A percentile compares a stretch with the other conserved stretches of the same genome.
phyloP scores from a whole-genome alignment of 2,888 invertebrate species.

The Oxytorus armatus region DNA sequence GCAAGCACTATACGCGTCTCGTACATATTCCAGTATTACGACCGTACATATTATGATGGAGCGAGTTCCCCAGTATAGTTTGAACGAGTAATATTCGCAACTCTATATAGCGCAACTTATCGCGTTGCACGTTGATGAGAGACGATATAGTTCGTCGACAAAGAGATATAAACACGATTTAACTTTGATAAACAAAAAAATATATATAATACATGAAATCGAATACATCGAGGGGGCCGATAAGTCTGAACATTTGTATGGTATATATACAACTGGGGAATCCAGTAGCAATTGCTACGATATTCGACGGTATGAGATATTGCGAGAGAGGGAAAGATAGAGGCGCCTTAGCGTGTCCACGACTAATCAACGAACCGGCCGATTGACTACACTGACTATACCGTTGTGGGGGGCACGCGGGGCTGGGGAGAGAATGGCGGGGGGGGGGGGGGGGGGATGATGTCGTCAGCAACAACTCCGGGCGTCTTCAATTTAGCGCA shows the following conservation, averaged over 20 bases:
- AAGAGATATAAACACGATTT: slow-evolving; percentile 1
- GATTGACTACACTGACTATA: slow-evolving; percentile 73
- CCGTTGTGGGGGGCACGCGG: background rate
- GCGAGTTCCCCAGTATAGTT: slow-evolving; percentile 19
- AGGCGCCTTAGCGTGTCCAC: slow-evolving; percentile 68
- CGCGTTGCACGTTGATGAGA: background rate
- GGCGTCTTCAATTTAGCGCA: slow-evolving; percentile 79
- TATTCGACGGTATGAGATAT: slow-evolving; percentile 52
- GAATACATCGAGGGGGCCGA: background rate
- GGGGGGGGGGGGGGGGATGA: slow-evolving; percentile 56
- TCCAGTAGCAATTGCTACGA: slow-evolving; percentile 41
- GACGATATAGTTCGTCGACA: background rate
- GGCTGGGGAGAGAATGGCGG: slow-evolving; percentile 67
- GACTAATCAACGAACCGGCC: slow-evolving; percentile 80
- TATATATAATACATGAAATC: slow-evolving; percentile 13
- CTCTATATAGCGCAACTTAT: slow-evolving; percentile 5
- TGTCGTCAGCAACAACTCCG: slow-evolving; percentile 77
- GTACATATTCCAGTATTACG: slow-evolving; percentile 56
- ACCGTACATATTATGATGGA: slow-evolving; percentile 28
- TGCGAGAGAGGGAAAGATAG: slow-evolving; percentile 38
- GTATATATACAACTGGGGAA: slow-evolving; percentile 21
- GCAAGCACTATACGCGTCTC: slow-evolving; percentile 56
- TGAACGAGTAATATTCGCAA: background rate
- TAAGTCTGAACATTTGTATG: background rate
- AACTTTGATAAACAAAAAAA: slow-evolving; percentile 17